Evolutionary conservation across 2,888 invertebrate species (phyloP).

Genomic region (Maniola hyperantus): DNA sequence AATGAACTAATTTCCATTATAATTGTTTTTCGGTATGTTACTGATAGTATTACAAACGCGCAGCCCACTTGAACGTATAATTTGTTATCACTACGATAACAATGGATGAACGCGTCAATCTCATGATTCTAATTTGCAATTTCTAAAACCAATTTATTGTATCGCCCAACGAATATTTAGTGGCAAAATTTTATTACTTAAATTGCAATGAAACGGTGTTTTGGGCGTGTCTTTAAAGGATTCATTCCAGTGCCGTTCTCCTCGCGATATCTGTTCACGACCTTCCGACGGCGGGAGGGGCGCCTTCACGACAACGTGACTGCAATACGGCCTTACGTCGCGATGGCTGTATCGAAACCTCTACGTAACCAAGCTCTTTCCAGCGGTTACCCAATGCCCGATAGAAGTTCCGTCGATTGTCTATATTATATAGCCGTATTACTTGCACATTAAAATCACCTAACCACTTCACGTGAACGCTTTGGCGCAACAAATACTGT

Average conservation of each 20-base stretch:
- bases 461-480: constrained; percentile 71
- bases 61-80: constrained; percentile 55
- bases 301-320: constrained; percentile 80
- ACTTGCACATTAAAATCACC: constrained; percentile 61
- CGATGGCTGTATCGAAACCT: constrained; percentile 81
- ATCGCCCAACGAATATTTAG: background rate
- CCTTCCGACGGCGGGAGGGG: constrained; percentile 79
- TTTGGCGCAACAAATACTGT: constrained; percentile 74
- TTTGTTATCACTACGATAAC: constrained; percentile 53
- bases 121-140: constrained; percentile 29
- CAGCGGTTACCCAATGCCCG: constrained; percentile 76
- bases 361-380: constrained; percentile 81
- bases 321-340: constrained; percentile 80
- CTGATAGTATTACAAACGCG: constrained; percentile 62
- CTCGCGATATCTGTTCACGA: constrained; percentile 71
- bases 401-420: constrained; percentile 77
- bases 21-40: constrained; percentile 59
- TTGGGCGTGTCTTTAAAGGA: constrained; percentile 71
- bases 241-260: constrained; percentile 78
- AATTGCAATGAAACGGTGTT: constrained; percentile 4
- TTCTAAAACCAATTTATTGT: constrained; percentile 12
- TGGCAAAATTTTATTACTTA: background rate
- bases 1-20: constrained; percentile 62
- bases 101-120: constrained; percentile 30
- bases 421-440: constrained; percentile 54